Base-by-base conservation (phyloP, 2,797 vertebrate genomes). In the Cichlasoma orientale region DNA sequence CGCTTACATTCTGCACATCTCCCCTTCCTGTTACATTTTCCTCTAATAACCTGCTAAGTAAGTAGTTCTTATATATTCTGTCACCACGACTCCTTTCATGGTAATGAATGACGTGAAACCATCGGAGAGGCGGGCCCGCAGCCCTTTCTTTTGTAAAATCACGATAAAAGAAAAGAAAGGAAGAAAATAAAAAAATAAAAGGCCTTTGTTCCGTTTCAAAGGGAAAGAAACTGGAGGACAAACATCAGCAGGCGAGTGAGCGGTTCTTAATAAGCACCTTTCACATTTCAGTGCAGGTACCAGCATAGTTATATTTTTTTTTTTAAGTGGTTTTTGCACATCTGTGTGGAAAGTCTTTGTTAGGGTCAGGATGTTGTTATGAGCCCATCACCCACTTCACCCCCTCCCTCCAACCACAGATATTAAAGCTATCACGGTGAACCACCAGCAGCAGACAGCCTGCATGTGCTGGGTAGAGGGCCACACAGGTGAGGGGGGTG, bases 281-380 rank as follows among this genome's bases (percentile, higher is more conserved):
- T 92, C 91, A 89, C 85, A 80, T 84, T 80, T 90, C 56, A 41
- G 72, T 93, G 86, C 92, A 93, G 93, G 90, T 89, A 90, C 88
- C 85, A 87, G 73, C 86, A 89, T 88, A 27, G 85, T 63, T 81
- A 41, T 41, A 54, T 11, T 11, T 3, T 44, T 44, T 13, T 47
- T 58, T 70, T 29, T 12, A 56, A 52, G 21, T 4, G 11, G 29
- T 69, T 74, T 47, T 72, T n/a, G 33, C 53, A 66, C 47, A 44
- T 27, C 55, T 71, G 38, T 59, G 59, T 44, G 59, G 41, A 63
- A 73, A 58, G 54, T 66, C 75, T 82, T 85, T 88, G 86, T 90
- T 68, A 56, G 74, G 76, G 78, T 85, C 89, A 87, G 92, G 90
- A 90, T 90, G 91, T 92, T 91, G 86, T 89, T 88, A 63, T 88